Evolutionary conservation across 1,140 invertebrate species (phyloP), one percentile per base, ranked within the genome.

Genomic region (Penaeus chinensis): DNA sequence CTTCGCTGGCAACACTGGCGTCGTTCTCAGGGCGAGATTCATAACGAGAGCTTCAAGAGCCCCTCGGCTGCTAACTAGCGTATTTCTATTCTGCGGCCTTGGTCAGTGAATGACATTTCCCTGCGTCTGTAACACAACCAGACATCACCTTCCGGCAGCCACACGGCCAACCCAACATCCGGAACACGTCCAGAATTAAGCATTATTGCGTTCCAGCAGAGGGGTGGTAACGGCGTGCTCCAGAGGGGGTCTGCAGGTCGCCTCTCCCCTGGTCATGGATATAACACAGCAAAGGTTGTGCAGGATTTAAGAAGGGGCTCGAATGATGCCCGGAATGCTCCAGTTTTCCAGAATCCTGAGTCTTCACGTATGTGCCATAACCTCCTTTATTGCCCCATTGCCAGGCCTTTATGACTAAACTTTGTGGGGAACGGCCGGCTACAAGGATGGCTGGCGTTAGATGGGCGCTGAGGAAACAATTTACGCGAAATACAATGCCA

Each of bases 291-390:
- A 88, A 90, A 90, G 89, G 89, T 90, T 90, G 84, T 84, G 82
- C 82, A 89, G 87, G 89, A 90, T 90, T 90, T 90, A 90, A 90
- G 89, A 90, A 90, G 89, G 89, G 87, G 85, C 87, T 87, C 87
- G 85, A 90, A 90, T 90, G 89, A 90, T 89, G 89, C 89, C 88
- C 85, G 87, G 89, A 90, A 90, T 89, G 89, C 83, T 90, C 89
- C 88, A 90, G 89, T 90, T 90, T 90, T 90, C 89, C 88, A 89
- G 89, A 90, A 90, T 90, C 89, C 84, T 88, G 85, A 90, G 89
- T 90, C 89, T 90, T 90, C 89, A 90, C 89, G 89, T 90, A 90
- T 90, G 87, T 90, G 89, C 89, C 89, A 90, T 90, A 90, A 90
- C 89, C 89, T 90, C 89, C 89, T 90, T 90, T 90, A 90, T 89